Base-by-base conservation (phyloP, 2,888 invertebrate species). In the Bimastos eiseni region DNA sequence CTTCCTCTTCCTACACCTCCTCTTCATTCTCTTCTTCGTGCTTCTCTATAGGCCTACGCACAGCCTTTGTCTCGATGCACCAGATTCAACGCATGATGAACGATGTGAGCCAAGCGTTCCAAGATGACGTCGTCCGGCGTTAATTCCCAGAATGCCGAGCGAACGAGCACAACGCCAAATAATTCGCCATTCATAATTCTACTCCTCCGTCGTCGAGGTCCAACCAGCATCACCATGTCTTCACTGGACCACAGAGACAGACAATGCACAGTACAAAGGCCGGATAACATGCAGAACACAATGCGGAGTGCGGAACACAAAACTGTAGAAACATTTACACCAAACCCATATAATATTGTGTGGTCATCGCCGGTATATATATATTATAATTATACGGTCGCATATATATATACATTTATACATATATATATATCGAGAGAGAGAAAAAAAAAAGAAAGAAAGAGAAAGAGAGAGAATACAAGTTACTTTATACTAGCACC, bases 81-180 rank as follows among this genome's bases (percentile, higher is more conserved):
- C 70, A 70, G 70, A 70, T 70, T 70, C 70, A 70, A 70, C 70
- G 70, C 70, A 70, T 70, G 70, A 70, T 70, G 70, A 70, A 70
- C 70, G 70, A 70, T 70, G 70, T 70, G 70, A 30, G 3, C 70
- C 70, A 70, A 70, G n/a, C 70, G 70, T 4, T n/a, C n/a, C 17
- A n/a, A n/a, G 70, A 70, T 70, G 70, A 8, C 70, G 70, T 11
- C n/a, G 24, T 21, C 13, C 21, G 70, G n/a, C 70, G 30, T n/a
- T 70, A 70, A 70, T 70, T 70, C 70, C 70, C 70, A 70, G 70
- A 70, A 70, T 70, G 70, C 70, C 70, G 6, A n/a, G 70, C 70
- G 70, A 70, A n/a, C 6, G 70, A 30, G 70, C 70, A 70, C 70
- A 70, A 30, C 70, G n/a, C n/a, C 70, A 70, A 70, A 70, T 70